Evolutionary conservation across 2,888 invertebrate species (phyloP).

Genomic region (Coecobrya sp.): DNA sequence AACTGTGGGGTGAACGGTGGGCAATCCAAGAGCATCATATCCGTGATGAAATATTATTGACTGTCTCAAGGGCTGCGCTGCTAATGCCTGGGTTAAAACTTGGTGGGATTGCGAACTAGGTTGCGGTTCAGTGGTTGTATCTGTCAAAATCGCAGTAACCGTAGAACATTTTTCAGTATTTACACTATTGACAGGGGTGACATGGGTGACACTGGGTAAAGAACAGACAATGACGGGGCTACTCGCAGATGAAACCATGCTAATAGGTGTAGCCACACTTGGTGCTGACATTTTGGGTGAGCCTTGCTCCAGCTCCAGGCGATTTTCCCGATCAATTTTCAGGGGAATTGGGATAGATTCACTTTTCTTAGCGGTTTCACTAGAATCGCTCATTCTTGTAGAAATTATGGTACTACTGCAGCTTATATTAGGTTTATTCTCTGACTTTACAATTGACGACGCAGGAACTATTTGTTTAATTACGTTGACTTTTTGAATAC

Average conservation of each 20-base stretch:
- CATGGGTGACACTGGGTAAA: neutral
- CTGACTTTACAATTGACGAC: neutral
- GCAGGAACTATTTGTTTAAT: conserved; percentile 40
- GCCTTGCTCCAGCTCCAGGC: neutral
- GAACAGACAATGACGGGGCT: neutral
- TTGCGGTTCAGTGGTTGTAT: neutral
- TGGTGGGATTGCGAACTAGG: conserved; percentile 30
- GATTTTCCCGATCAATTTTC: neutral
- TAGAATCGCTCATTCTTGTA: conserved; percentile 10
- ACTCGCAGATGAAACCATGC: neutral
- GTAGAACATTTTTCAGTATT: neutral
- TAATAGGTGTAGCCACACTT: neutral
- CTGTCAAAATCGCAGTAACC: neutral
- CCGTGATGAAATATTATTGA: conserved; percentile 80
- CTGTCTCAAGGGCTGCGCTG: conserved; percentile 71
- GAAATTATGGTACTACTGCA: neutral
- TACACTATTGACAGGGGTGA: neutral
- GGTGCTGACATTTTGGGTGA: neutral
- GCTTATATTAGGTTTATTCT: neutral
- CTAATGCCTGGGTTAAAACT: conserved; percentile 47
- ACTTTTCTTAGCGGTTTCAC: conserved; percentile 18
- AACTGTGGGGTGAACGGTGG: conserved; percentile 40
- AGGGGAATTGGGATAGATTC: neutral
- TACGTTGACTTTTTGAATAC: conserved; percentile 68
- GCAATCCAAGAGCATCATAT: conserved; percentile 57